Percentiles rank a stretch among this genome's conserved stretches.
These are phyloP conservation scores for Caenorhabditis imperialis DNA, from an alignment of 2,888 invertebrate genomes.

Conservation along the genomic window DNA sequence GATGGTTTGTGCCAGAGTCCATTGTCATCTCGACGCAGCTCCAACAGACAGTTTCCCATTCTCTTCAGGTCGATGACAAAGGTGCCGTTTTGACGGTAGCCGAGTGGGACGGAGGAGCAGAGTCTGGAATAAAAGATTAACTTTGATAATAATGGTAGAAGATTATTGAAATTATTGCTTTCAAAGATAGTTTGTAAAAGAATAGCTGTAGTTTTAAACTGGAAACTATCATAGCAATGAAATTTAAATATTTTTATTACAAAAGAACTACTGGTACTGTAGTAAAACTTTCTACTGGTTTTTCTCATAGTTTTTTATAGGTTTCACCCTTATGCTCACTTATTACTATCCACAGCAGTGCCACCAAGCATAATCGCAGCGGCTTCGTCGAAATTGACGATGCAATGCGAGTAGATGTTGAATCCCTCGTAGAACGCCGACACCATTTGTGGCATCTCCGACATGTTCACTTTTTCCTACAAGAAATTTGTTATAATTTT, in stretches of 20 bases:
- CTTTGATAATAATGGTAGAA: too few relatives aligned
- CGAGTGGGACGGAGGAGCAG: constrained; percentile 59
- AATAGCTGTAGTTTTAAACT: too few relatives aligned
- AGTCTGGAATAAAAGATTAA: constrained; percentile 42
- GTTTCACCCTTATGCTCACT: constrained; percentile 16
- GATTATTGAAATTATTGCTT: too few relatives aligned
- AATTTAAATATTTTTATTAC: too few relatives aligned
- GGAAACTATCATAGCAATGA: too few relatives aligned
- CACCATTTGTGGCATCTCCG: constrained; percentile 34
- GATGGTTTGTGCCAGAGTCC: constrained; percentile 69
- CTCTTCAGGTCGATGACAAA: constrained; percentile 64
- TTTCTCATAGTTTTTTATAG: too few relatives aligned
- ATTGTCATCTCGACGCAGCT: constrained; percentile 63
- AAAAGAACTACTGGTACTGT: too few relatives aligned
- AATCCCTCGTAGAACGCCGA: constrained; percentile 54
- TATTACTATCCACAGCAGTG: constrained; percentile 49
- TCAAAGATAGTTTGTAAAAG: too few relatives aligned
- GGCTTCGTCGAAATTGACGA: constrained; percentile 61
- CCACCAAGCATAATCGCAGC: constrained; percentile 63
- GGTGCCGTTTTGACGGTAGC: constrained; percentile 63
- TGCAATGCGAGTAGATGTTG: constrained; percentile 58
- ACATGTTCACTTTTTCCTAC: constrained; percentile 31
- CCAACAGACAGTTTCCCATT: constrained; percentile 36
- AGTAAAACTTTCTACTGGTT: too few relatives aligned
- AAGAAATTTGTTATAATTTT: not conserved